Evolutionary conservation across 2,888 invertebrate genomes (phyloP), one percentile per base, ranked within the genome.

Genomic region (Dyspetes luteomarginatus): DNA sequence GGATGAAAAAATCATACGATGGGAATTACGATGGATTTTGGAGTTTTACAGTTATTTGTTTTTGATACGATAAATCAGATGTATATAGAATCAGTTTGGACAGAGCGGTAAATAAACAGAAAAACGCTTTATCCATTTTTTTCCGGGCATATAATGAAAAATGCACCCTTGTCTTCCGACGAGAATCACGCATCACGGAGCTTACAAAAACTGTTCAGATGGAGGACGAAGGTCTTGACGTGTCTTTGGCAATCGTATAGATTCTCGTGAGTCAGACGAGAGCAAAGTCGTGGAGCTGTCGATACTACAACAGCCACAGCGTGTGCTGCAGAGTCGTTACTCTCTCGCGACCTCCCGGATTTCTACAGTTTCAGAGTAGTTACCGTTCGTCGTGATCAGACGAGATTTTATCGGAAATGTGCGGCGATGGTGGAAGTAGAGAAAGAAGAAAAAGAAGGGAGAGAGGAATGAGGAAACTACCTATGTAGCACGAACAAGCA

Each of bases 341-440:
- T 65, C 17, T 48, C 4, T 48, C 48, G 12, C 19, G 71, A 72
- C 65, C 72, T 26, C 56, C 48, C 64, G 56, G 75, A 56, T 55
- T 77, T 71, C 72, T 60, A 48, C 72, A 36, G 72, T 58, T 58
- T 65, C 50, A 24, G 58, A 67, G 65, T 65, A 71, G 65, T 78
- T 78, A 78, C 78, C 71, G 65, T 78, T 78, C 65, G 78, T 72
- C 72, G 78, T 78, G 78, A 78, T 71, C 78, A 72, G 72, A 78
- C 78, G 72, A 78, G 78, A 78, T 78, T 78, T 71, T 78, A 78
- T 78, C 78, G 72, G 65, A 72, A 78, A n/a, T 48, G 17, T 60
- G 60, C 71, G 78, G 55, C 56, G 77, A 69, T 56, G 17, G 45
- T 30, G 50, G 58, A 64, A 58, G 22, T n/a, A 58, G 58, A 56